Percentiles rank a stretch among this genome's conserved stretches.
Evolutionary conservation across 2,797 vertebrate genomes (phyloP).

Genomic region (Pangasius djambal): DNA sequence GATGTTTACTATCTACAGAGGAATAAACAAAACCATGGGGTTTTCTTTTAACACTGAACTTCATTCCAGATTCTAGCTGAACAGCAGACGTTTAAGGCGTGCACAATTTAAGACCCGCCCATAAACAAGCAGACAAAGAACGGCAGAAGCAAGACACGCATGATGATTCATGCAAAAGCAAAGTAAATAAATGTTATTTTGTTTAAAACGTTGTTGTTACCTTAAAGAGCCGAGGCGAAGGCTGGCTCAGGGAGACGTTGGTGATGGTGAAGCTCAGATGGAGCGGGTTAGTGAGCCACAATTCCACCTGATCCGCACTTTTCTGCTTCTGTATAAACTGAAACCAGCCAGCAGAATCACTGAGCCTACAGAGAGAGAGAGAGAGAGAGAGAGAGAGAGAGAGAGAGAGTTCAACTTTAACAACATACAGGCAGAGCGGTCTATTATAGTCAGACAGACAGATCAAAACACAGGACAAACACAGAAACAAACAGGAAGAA

Average conservation of each 20-base stretch:
- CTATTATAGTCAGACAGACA: background rate
- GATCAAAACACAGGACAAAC: background rate
- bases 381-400: slow-evolving; percentile 1
- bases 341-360: slow-evolving; percentile 78
- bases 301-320: slow-evolving; percentile 79
- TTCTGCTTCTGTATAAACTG: slow-evolving; percentile 80
- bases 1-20: slow-evolving; percentile 86
- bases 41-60: background rate
- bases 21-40: background rate
- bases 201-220: slow-evolving; percentile 62
- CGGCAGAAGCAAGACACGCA: background rate
- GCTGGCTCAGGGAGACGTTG: slow-evolving; percentile 81
- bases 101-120: background rate
- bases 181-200: background rate
- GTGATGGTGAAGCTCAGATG: slow-evolving; percentile 77
- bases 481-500: no score
- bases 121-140: background rate
- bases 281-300: slow-evolving; percentile 88
- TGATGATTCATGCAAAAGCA: background rate
- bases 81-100: background rate
- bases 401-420: background rate
- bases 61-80: background rate
- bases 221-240: slow-evolving; percentile 80
- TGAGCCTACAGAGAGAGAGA: slow-evolving; percentile 38
- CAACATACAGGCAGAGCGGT: slow-evolving; percentile 46